Evolutionary conservation across 2,797 vertebrate genomes (phyloP).

Genomic region (Gephyroberyx darwinii): DNA sequence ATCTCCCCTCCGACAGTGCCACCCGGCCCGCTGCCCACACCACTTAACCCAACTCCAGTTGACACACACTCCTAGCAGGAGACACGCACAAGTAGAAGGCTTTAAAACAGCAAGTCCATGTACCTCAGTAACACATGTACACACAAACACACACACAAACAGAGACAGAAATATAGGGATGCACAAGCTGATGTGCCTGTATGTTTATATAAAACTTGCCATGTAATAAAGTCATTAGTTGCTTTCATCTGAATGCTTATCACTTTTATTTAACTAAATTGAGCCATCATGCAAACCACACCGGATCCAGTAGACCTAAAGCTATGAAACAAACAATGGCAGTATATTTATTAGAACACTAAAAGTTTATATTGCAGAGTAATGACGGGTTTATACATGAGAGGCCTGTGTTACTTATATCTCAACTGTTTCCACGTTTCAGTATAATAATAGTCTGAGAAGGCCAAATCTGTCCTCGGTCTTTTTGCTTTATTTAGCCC

Average conservation of each 20-base stretch:
- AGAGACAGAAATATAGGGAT: neutral
- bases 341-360: too few species aligned
- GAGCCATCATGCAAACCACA: too few species aligned
- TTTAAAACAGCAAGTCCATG: conserved; percentile 22
- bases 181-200: conserved; percentile 3
- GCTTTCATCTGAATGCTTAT: neutral
- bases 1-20: conserved; percentile 85
- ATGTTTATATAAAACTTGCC: neutral
- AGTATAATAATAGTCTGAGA: conserved; percentile 9
- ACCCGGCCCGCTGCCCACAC: conserved; percentile 75
- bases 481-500: conserved; percentile 45
- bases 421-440: neutral
- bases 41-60: conserved; percentile 82
- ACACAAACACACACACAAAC: conserved; percentile 4
- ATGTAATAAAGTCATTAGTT: neutral
- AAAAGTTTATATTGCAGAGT: too few species aligned
- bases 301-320: too few species aligned
- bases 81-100: conserved; percentile 27
- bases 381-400: too few species aligned
- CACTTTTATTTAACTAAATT: too few species aligned
- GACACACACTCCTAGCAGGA: conserved; percentile 90
- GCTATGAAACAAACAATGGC: too few species aligned
- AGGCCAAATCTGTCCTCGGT: conserved; percentile 19
- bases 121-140: neutral
- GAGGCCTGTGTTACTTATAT: neutral